Evolutionary conservation across 2,888 invertebrate genomes (phyloP).

Genomic region (Mystacides longicornis): DNA sequence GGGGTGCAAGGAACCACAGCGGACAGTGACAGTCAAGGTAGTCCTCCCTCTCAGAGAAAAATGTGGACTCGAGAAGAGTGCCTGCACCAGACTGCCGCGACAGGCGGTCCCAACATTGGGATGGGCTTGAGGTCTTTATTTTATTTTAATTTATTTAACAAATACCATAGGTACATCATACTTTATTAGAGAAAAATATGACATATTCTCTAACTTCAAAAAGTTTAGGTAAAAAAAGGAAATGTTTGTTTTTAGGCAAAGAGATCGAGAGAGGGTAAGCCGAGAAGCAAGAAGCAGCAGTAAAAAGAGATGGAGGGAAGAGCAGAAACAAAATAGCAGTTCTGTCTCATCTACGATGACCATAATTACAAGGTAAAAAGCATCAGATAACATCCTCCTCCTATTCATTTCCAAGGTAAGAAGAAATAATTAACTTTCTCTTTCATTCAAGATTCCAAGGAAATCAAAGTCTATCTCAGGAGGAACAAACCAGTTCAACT

Average conservation of each 20-base stretch:
- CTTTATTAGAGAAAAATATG: no score
- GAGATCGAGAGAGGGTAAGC: constrained; percentile 33
- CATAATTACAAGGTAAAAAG: constrained; percentile 46
- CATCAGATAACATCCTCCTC: not conserved
- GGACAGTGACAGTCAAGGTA: constrained; percentile 25
- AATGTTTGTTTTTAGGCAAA: constrained; percentile 29
- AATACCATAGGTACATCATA: no score
- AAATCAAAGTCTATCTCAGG: constrained; percentile 17
- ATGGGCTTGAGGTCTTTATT: constrained; percentile 36
- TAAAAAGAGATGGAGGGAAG: constrained; percentile 46
- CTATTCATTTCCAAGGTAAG: constrained; percentile 44
- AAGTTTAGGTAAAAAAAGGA: no score
- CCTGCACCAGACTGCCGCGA: constrained; percentile 64
- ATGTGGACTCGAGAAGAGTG: constrained; percentile 71
- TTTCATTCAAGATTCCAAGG: constrained; percentile 19
- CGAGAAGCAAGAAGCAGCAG: constrained; percentile 34
- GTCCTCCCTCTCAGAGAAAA: constrained; percentile 39
- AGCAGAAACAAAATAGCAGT: constrained; percentile 36
- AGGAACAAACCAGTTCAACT: constrained; percentile 35
- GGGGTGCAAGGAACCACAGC: constrained; percentile 23
- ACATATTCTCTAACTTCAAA: no score
- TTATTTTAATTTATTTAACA: no score
- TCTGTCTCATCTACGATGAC: constrained; percentile 49
- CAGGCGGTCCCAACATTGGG: constrained; percentile 53
- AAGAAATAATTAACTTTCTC: constrained; percentile 16